phyloP scores from a whole-genome alignment of 2,113 vertebrate genomes.

The Crotalus helleri region DNA sequence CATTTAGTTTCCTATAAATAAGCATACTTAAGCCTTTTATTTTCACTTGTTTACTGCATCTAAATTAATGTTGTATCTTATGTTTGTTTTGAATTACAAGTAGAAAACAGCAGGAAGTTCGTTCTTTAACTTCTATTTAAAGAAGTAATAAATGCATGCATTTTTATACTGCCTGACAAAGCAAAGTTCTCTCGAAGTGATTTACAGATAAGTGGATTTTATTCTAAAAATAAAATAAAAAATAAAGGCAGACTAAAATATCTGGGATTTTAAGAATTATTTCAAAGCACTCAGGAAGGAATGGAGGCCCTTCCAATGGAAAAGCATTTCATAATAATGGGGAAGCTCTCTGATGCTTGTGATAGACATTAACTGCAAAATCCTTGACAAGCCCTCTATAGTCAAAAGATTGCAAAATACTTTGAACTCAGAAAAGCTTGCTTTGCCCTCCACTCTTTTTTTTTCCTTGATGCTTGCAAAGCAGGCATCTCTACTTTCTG shows the following conservation, averaged over 20 bases:
- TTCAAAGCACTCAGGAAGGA: not conserved
- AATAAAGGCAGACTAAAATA: not conserved
- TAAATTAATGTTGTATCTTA: not conserved
- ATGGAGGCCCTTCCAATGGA: not conserved
- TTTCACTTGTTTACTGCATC: slow-evolving; percentile 24
- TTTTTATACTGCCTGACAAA: not conserved
- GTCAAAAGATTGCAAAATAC: not conserved
- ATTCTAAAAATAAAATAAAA: not conserved
- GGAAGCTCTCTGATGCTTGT: not conserved
- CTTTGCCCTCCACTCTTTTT: not conserved
- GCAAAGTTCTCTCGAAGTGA: not conserved
- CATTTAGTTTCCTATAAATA: not conserved
- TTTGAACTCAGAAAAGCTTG: not conserved
- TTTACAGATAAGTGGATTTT: not conserved
- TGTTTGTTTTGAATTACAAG: not conserved
- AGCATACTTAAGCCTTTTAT: slow-evolving; percentile 13
- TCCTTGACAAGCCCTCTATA: not conserved
- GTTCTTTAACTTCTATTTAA: not conserved
- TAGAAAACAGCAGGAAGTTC: not conserved
- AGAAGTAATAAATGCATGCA: not conserved
- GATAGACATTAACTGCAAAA: not conserved
- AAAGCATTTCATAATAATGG: not conserved
- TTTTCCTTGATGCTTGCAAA: not conserved
- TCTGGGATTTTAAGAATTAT: not conserved
- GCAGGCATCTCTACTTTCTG: too few species aligned